These are phyloP conservation scores for Petromus typicus DNA, from an alignment of 2,113 vertebrate species.

Conservation along the genomic window DNA sequence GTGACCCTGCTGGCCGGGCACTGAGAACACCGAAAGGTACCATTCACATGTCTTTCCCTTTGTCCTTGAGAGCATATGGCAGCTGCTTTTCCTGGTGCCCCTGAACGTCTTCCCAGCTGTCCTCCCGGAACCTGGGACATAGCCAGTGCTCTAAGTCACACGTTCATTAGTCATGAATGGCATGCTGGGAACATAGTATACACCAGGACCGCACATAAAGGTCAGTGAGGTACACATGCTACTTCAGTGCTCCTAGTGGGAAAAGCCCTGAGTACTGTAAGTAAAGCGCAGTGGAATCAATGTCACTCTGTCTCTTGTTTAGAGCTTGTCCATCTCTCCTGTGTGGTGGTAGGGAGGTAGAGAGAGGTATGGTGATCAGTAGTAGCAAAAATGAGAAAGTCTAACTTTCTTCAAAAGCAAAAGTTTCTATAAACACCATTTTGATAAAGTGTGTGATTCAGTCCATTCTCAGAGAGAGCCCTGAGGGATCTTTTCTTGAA, in stretches of 20 bases:
- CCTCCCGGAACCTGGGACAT: neutral
- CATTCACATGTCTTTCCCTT: neutral
- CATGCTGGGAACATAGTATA: neutral
- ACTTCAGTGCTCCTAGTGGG: neutral
- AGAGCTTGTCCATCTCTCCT: neutral
- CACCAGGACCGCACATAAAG: neutral
- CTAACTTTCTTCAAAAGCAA: constrained; percentile 14
- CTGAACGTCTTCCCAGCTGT: neutral
- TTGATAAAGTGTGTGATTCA: neutral
- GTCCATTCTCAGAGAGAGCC: neutral
- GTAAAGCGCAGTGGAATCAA: neutral
- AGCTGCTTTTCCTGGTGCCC: neutral
- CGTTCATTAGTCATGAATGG: neutral
- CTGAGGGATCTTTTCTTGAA: neutral
- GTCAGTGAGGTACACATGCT: neutral
- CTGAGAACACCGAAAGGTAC: neutral
- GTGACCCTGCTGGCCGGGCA: rapidly evolving
- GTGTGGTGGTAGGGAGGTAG: too few species aligned
- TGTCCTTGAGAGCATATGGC: neutral
- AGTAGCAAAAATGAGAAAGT: neutral
- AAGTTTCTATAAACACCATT: neutral
- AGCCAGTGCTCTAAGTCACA: neutral
- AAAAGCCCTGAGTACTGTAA: neutral
- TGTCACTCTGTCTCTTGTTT: neutral
- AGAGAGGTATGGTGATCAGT: too few species aligned